Percentiles rank a stretch among this genome's conserved stretches.
Conservation (phyloP, 2,797 vertebrate species). For the Sparus aurata region DNA sequence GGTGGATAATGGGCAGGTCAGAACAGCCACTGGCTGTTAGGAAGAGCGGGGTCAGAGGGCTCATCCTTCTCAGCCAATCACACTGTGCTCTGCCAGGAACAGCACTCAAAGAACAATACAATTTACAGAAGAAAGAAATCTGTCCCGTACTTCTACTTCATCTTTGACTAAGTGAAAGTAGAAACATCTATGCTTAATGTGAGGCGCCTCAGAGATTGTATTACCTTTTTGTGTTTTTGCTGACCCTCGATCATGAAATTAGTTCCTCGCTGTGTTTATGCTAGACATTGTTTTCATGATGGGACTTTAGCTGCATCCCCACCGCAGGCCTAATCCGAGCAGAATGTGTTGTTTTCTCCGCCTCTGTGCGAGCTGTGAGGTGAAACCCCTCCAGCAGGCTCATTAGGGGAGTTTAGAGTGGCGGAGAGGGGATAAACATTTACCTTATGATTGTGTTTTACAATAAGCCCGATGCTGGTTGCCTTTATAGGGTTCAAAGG, state of each 20-base stretch:
- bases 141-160: not conserved
- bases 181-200: constrained; percentile 20
- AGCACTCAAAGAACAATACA: constrained; percentile 56
- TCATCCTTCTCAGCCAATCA: constrained; percentile 69
- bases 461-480: constrained; percentile 90
- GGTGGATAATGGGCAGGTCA: constrained; percentile 77
- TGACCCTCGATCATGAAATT: constrained; percentile 47
- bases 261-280: constrained; percentile 56
- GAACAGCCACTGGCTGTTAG: constrained; percentile 66
- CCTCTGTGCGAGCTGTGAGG: constrained; percentile 52
- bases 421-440: constrained; percentile 91
- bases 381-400: constrained; percentile 78
- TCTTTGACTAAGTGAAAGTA: constrained; percentile 6
- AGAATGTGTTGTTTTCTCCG: constrained; percentile 55
- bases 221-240: constrained; percentile 24
- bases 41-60: constrained; percentile 75
- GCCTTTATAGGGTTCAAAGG: constrained; percentile 94
- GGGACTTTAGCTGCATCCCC: constrained; percentile 46
- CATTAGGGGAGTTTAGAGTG: constrained; percentile 90
- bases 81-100: constrained; percentile 48
- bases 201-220: constrained; percentile 19
- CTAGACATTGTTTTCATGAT: constrained; percentile 53
- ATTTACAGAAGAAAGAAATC: constrained; percentile 19
- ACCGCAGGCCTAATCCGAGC: constrained; percentile 54
- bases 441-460: constrained; percentile 94